Conservation (phyloP, 2,797 vertebrate genomes). For the Gadopsis marmoratus region DNA sequence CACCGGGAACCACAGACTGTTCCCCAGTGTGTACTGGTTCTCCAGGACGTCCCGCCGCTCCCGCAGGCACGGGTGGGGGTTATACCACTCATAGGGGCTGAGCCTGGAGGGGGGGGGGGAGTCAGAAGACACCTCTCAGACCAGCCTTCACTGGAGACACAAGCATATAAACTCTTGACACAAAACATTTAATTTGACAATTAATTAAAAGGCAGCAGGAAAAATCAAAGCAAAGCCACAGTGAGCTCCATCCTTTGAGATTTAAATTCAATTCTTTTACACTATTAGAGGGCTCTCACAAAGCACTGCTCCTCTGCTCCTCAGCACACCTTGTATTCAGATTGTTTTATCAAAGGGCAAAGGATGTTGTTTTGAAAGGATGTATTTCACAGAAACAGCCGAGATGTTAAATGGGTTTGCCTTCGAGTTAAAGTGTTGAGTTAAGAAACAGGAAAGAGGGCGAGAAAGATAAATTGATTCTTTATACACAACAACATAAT, state of each 20-base stretch:
- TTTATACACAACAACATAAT: neutral
- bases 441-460: neutral
- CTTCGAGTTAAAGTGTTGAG: neutral
- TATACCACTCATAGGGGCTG: slow-evolving; percentile 94
- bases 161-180: neutral
- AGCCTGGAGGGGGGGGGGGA: slow-evolving; percentile 76
- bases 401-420: neutral
- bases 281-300: no score
- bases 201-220: neutral
- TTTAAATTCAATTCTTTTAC: no score
- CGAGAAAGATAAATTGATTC: neutral
- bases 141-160: neutral
- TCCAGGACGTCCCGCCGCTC: slow-evolving; percentile 88
- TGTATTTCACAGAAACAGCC: neutral
- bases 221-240: neutral
- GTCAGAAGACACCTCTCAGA: no score
- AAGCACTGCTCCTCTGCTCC: neutral
- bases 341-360: neutral
- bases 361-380: neutral
- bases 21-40: slow-evolving; percentile 94
- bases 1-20: slow-evolving; percentile 94
- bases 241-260: neutral
- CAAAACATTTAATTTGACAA: no score
- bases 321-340: neutral
- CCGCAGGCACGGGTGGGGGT: slow-evolving; percentile 90